A percentile compares a stretch with the other conserved stretches of the same genome.
These are phyloP conservation scores for Chirona hameri DNA, from an alignment of 2,888 invertebrate species.

Conservation along the genomic window DNA sequence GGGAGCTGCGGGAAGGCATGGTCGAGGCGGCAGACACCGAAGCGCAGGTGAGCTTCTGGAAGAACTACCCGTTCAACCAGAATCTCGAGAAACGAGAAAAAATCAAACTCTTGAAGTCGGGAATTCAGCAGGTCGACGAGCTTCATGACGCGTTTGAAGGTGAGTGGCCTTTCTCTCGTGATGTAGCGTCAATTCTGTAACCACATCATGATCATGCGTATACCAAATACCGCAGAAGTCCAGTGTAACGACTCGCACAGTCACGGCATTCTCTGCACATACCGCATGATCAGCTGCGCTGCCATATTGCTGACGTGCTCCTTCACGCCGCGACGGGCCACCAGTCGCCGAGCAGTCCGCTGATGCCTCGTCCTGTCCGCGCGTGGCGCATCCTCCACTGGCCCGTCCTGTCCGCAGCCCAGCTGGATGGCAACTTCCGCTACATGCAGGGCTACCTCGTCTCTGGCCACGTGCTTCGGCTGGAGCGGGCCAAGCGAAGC, in stretches of 20 bases:
- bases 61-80: neutral
- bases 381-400: no score
- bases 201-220: no score
- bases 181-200: no score
- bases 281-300: no score
- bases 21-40: neutral
- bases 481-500: neutral
- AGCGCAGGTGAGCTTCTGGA: neutral
- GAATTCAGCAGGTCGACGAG: neutral
- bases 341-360: no score
- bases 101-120: neutral
- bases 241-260: no score
- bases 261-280: no score
- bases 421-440: slow-evolving; percentile 24
- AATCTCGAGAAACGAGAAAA: neutral
- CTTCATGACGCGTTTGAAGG: neutral
- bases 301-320: no score
- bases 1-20: neutral
- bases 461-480: neutral
- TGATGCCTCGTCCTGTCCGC: no score
- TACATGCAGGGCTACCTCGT: neutral
- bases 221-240: no score
- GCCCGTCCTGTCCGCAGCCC: no score
- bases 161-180: neutral
- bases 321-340: no score